Percentiles rank a stretch among this genome's conserved stretches.
Evolutionary conservation across 2,797 vertebrate genomes (phyloP).

Genomic region (Spea hammondii): DNA sequence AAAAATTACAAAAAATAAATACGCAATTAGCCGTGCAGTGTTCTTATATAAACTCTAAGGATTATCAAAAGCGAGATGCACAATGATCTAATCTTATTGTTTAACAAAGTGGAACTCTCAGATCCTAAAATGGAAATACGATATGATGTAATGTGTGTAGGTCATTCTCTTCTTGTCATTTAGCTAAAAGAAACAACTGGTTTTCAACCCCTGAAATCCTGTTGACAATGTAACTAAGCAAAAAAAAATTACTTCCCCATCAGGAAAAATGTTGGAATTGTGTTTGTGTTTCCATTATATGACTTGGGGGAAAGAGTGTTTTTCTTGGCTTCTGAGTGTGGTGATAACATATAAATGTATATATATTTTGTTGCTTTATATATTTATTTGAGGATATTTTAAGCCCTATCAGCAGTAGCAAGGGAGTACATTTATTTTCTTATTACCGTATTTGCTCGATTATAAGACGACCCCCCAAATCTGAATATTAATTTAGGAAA

Average conservation of each 20-base stretch:
- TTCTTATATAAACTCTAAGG: neutral
- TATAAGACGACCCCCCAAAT: no score
- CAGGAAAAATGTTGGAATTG: slow-evolving; percentile 61
- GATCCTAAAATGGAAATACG: slow-evolving; percentile 47
- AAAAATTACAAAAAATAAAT: neutral
- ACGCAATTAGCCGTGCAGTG: neutral
- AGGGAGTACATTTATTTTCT: no score
- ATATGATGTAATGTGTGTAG: slow-evolving; percentile 37
- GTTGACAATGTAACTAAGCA: slow-evolving; percentile 58
- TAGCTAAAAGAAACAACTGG: slow-evolving; percentile 27
- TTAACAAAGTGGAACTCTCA: slow-evolving; percentile 31
- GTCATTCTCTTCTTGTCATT: slow-evolving; percentile 27
- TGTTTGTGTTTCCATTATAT: slow-evolving; percentile 67
- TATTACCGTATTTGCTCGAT: no score
- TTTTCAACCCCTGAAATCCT: slow-evolving; percentile 14
- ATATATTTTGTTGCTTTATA: no score
- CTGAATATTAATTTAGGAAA: no score
- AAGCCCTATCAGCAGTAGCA: no score
- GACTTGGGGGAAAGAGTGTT: slow-evolving; percentile 56
- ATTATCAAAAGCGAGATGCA: neutral
- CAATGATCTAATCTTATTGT: slow-evolving; percentile 14
- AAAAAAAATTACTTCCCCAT: slow-evolving; percentile 60
- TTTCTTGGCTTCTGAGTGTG: slow-evolving; percentile 55
- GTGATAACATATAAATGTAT: neutral
- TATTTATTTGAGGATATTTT: no score